Conservation (phyloP, 2,888 invertebrate species). For the Hypsopygia costalis region DNA sequence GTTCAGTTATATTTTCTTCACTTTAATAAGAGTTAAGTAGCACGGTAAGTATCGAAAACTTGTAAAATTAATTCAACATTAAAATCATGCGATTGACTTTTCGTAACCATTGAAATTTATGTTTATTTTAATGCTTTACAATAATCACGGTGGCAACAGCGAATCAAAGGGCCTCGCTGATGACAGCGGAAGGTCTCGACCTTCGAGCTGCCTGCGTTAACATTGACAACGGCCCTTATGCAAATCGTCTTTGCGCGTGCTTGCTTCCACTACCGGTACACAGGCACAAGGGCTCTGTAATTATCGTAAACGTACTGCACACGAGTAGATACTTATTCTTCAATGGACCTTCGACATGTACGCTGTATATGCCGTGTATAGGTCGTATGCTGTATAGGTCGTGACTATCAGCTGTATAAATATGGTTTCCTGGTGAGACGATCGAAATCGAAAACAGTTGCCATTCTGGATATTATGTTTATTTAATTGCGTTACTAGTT, state of each 20-base stretch:
- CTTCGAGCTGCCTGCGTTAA: conserved; percentile 60
- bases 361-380: conserved; percentile 5
- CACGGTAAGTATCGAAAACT: no score
- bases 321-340: conserved; percentile 5
- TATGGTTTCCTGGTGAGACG: conserved; percentile 4
- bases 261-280: conserved; percentile 32
- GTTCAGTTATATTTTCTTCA: no score
- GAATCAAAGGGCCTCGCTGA: conserved; percentile 64
- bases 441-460: not conserved
- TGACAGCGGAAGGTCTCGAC: conserved; percentile 60
- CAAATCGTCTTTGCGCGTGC: conserved; percentile 62
- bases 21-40: no score
- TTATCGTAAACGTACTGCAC: conserved; percentile 9
- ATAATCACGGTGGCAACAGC: not conserved
- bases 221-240: conserved; percentile 70
- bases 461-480: not conserved
- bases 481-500: not conserved
- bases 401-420: conserved; percentile 9
- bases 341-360: conserved; percentile 7
- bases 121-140: no score
- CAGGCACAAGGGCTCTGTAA: conserved; percentile 7
- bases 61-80: no score
- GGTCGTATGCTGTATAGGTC: conserved; percentile 4
- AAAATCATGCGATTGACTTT: no score
- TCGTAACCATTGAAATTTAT: no score